Conservation (phyloP, 2,797 vertebrate genomes). For the Melanogrammus aeglefinus region DNA sequence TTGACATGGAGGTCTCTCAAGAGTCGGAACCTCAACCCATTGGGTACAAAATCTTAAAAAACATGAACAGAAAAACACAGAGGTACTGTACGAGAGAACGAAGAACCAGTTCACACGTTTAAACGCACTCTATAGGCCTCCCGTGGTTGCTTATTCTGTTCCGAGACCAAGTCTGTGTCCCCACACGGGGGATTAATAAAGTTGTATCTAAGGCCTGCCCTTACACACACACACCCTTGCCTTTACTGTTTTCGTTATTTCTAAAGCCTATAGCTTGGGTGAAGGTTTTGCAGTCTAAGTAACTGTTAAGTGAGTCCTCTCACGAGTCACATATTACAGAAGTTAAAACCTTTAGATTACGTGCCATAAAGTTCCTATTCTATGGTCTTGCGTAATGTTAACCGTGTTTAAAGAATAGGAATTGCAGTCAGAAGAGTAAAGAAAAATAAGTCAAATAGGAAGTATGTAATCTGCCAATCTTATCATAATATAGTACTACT, state of each 20-base stretch:
- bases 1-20: background rate
- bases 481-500: slow-evolving; percentile 38
- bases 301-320: background rate
- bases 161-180: background rate
- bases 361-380: background rate
- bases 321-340: background rate
- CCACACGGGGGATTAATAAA: no score
- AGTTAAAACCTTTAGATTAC: background rate
- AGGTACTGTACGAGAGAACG: background rate
- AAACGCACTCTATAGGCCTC: background rate
- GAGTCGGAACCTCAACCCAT: background rate
- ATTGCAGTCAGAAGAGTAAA: no score
- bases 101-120: background rate
- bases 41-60: background rate
- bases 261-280: background rate
- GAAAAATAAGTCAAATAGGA: slow-evolving; percentile 25
- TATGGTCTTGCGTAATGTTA: background rate
- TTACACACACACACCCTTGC: background rate
- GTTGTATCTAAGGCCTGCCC: background rate
- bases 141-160: background rate
- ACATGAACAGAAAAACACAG: background rate
- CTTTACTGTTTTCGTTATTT: background rate
- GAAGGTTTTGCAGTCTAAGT: background rate
- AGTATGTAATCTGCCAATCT: slow-evolving; percentile 48
- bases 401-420: background rate